Percentiles rank a stretch among this genome's conserved stretches.
These are phyloP conservation scores for Papilio polytes DNA, from an alignment of 1,140 invertebrate species.

Conservation along the genomic window DNA sequence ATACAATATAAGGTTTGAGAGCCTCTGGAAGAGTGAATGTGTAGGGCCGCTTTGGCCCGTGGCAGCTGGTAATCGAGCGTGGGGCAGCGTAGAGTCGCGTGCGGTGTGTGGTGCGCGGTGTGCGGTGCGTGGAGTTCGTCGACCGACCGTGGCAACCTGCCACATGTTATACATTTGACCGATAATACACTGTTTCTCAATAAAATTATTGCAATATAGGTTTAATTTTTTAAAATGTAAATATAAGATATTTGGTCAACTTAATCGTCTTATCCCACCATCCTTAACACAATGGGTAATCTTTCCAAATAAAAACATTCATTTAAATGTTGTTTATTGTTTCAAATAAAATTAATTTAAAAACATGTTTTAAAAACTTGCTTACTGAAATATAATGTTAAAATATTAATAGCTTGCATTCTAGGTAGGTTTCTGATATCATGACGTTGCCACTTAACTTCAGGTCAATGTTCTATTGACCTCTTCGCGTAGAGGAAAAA, in stretches of 20 bases:
- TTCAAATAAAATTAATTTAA: too few species aligned
- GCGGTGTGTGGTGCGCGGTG: constrained; percentile 42
- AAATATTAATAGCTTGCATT: background rate
- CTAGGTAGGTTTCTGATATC: background rate
- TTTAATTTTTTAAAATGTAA: constrained; percentile 40
- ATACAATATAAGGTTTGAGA: constrained; percentile 1
- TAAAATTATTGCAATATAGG: constrained; percentile 47
- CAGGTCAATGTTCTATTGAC: constrained; percentile 8
- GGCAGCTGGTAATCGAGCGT: constrained; percentile 48
- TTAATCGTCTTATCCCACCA: background rate
- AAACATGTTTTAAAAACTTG: background rate
- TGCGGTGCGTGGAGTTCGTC: constrained; percentile 54
- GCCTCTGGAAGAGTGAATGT: constrained; percentile 46
- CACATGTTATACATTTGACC: constrained; percentile 43
- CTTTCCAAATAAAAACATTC: background rate
- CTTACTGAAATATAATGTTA: background rate
- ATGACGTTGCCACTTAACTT: background rate
- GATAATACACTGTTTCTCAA: constrained; percentile 42
- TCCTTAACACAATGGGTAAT: background rate
- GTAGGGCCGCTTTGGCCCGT: constrained; percentile 42
- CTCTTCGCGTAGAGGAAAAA: background rate
- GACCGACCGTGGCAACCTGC: constrained; percentile 66
- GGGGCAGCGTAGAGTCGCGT: constrained; percentile 29
- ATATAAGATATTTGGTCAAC: background rate
- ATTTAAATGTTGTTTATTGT: background rate